These are phyloP conservation scores for Campopleginae sp. DNA, from an alignment of 2,888 invertebrate species.

Conservation along the genomic window DNA sequence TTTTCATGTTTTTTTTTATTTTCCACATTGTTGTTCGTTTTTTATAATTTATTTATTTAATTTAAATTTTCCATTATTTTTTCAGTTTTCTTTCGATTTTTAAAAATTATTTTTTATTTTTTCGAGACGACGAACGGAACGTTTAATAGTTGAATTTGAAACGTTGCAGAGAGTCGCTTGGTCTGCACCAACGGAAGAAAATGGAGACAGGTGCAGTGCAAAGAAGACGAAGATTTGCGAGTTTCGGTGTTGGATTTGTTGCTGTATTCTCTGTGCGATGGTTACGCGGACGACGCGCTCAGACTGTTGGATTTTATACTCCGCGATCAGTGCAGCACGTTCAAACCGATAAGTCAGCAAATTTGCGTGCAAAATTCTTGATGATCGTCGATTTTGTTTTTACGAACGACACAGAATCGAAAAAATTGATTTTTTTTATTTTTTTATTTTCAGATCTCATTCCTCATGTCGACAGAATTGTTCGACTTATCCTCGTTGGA, in stretches of 20 bases:
- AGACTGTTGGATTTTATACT: conserved; percentile 74
- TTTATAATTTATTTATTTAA: background rate
- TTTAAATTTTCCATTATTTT: too few species aligned
- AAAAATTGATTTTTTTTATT: background rate
- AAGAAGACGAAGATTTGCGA: conserved; percentile 71
- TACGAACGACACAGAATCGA: background rate
- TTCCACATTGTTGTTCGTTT: too few species aligned
- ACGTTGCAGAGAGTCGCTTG: conserved; percentile 75
- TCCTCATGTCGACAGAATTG: conserved; percentile 70
- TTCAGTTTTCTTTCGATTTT: background rate
- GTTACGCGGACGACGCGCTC: conserved; percentile 71
- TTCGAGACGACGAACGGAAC: background rate
- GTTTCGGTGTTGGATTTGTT: conserved; percentile 72
- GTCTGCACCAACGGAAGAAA: conserved; percentile 68
- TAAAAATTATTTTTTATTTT: background rate
- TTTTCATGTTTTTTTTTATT: too few species aligned
- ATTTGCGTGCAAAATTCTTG: background rate
- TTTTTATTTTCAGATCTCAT: conserved; percentile 72
- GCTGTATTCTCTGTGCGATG: conserved; percentile 72
- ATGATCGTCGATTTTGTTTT: background rate
- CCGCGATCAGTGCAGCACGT: conserved; percentile 73
- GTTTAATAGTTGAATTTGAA: background rate
- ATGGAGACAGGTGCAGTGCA: conserved; percentile 72
- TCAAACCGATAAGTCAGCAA: conserved; percentile 77
- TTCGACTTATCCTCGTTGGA: conserved; percentile 62